phyloP scores from a whole-genome alignment of 2,888 invertebrate species.

The Lasioglossum vierecki region DNA sequence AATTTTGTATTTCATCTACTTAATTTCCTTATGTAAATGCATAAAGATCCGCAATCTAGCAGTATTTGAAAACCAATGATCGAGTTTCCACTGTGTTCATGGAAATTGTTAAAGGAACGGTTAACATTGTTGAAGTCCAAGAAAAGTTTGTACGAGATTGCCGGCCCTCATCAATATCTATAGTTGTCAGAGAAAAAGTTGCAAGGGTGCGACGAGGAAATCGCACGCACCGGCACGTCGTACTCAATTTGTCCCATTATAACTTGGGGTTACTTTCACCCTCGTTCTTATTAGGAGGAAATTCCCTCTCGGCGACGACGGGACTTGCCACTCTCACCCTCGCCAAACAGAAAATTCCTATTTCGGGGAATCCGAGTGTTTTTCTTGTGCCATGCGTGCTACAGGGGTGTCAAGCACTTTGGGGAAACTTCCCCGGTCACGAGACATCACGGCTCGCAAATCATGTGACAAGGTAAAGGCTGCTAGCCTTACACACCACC shows the following conservation, averaged over 20 bases:
- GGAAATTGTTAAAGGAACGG: not conserved
- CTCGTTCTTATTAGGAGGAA: slow-evolving; percentile 27
- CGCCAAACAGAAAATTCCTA: slow-evolving; percentile 18
- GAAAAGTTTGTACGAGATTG: not conserved
- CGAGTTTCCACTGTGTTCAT: too few species aligned
- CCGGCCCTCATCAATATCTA: not conserved
- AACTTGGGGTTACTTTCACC: slow-evolving; percentile 31
- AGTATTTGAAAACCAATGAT: too few species aligned
- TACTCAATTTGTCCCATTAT: slow-evolving; percentile 42
- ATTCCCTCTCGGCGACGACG: not conserved
- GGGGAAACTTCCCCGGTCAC: not conserved
- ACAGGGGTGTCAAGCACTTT: not conserved
- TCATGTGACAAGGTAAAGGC: not conserved
- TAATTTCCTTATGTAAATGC: too few species aligned
- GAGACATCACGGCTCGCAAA: not conserved
- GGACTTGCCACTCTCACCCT: not conserved
- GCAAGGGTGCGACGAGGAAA: slow-evolving; percentile 11
- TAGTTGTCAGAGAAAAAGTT: not conserved
- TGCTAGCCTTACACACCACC: not conserved
- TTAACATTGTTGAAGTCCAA: not conserved
- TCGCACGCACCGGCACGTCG: slow-evolving; percentile 21
- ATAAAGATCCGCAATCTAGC: too few species aligned
- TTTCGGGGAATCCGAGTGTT: not conserved
- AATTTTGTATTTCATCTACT: too few species aligned
- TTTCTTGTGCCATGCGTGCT: too few species aligned